phyloP scores from a whole-genome alignment of 2,797 vertebrate genomes.

The Naso thynnoides region DNA sequence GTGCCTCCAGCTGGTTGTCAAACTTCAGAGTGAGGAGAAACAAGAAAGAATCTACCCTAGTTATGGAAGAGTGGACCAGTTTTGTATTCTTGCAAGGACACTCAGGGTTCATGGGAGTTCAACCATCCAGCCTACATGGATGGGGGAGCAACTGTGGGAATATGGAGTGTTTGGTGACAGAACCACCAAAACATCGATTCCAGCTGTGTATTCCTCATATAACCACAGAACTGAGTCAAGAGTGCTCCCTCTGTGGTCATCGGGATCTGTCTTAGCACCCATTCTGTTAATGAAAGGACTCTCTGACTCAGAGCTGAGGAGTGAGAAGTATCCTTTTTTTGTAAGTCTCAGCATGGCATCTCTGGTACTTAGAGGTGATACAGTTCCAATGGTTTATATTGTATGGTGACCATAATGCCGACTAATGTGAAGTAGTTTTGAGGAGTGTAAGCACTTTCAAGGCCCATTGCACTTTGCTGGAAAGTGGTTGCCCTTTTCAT shows the following conservation, averaged over 20 bases:
- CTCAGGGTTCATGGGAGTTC: slow-evolving; percentile 13
- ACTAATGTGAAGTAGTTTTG: background rate
- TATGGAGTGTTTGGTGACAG: background rate
- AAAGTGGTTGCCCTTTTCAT: slow-evolving; percentile 1
- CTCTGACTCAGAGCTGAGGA: background rate
- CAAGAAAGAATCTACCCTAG: slow-evolving; percentile 1
- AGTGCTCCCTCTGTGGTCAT: background rate
- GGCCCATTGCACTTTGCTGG: background rate
- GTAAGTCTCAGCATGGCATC: background rate
- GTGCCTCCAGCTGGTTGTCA: background rate
- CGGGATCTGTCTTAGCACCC: background rate
- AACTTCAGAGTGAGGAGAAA: slow-evolving; percentile 2
- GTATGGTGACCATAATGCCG: background rate
- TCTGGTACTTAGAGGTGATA: slow-evolving; percentile 9
- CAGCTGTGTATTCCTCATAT: background rate
- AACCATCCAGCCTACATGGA: slow-evolving; percentile 1
- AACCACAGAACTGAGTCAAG: background rate
- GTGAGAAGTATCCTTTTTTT: background rate
- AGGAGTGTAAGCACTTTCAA: background rate
- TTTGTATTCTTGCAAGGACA: slow-evolving; percentile 15
- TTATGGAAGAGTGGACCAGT: background rate
- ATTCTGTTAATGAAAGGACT: background rate
- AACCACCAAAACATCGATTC: too few relatives aligned
- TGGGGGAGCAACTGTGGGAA: background rate
- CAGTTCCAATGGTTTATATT: background rate